Percentiles rank a stretch among this genome's conserved stretches.
These are phyloP conservation scores for Tapera naevia DNA, from an alignment of 2,797 vertebrate genomes.

Conservation along the genomic window DNA sequence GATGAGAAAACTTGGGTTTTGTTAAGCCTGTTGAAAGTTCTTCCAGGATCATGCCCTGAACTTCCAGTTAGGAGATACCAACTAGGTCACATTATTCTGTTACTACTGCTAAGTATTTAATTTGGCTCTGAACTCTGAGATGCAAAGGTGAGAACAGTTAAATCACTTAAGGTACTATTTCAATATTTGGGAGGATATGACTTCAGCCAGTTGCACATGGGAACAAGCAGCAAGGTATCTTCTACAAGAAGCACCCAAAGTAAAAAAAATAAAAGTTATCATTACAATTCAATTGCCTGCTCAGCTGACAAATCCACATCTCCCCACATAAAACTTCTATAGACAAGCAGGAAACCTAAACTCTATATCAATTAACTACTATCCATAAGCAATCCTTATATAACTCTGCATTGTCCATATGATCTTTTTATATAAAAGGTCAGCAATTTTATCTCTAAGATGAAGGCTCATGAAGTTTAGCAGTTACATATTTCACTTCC, in stretches of 20 bases:
- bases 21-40: not conserved
- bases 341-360: not conserved
- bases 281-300: not conserved
- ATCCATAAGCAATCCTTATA: not conserved
- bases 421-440: constrained; percentile 27
- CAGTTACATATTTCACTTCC: constrained; percentile 41
- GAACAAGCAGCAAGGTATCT: not conserved
- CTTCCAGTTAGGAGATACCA: not conserved
- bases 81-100: not conserved
- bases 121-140: not conserved
- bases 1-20: not conserved
- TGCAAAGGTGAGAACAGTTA: not conserved
- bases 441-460: constrained; percentile 38
- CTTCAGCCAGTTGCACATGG: not conserved
- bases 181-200: not conserved
- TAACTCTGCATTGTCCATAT: not conserved
- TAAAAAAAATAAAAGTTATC: not conserved
- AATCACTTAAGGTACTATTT: not conserved
- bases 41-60: not conserved
- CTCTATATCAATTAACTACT: not conserved
- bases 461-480: not conserved
- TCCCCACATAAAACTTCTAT: not conserved
- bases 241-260: not conserved
- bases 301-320: not conserved
- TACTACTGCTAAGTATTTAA: not conserved